These are phyloP conservation scores for Thamnophis elegans DNA, from an alignment of 2,797 vertebrate species.

Conservation along the genomic window DNA sequence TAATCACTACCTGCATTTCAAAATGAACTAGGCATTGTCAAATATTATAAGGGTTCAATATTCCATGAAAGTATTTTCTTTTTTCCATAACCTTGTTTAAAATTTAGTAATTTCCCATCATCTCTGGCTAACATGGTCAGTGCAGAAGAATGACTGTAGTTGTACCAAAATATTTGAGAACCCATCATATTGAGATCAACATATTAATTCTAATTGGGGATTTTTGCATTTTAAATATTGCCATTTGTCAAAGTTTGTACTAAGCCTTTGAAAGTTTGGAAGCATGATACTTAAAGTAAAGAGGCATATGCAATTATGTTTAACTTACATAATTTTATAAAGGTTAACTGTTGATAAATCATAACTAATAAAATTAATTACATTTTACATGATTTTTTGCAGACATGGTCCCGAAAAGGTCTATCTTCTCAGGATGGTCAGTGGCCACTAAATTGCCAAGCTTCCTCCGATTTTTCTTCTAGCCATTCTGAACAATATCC, in stretches of 20 bases:
- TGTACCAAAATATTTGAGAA: neutral
- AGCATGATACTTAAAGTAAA: neutral
- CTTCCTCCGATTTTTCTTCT: slow-evolving; percentile 41
- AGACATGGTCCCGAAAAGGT: slow-evolving; percentile 31
- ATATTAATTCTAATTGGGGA: neutral
- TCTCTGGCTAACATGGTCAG: neutral
- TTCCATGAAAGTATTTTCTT: neutral
- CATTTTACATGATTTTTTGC: neutral
- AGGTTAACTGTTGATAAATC: neutral
- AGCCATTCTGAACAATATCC: slow-evolving; percentile 37
- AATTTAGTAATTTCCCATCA: neutral
- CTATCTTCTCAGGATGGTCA: neutral
- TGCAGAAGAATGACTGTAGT: neutral
- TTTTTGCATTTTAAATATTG: neutral
- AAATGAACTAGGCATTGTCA: neutral
- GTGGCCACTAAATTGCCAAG: slow-evolving; percentile 26
- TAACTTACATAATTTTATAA: neutral
- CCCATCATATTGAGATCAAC: neutral
- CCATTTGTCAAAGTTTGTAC: neutral
- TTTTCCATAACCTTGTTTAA: neutral
- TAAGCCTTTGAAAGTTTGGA: neutral
- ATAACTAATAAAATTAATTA: neutral
- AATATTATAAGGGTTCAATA: neutral
- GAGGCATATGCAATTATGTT: neutral
- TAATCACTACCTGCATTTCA: neutral